Evolutionary conservation across 2,113 vertebrate genomes (phyloP).

Genomic region (Diadophis punctatus): DNA sequence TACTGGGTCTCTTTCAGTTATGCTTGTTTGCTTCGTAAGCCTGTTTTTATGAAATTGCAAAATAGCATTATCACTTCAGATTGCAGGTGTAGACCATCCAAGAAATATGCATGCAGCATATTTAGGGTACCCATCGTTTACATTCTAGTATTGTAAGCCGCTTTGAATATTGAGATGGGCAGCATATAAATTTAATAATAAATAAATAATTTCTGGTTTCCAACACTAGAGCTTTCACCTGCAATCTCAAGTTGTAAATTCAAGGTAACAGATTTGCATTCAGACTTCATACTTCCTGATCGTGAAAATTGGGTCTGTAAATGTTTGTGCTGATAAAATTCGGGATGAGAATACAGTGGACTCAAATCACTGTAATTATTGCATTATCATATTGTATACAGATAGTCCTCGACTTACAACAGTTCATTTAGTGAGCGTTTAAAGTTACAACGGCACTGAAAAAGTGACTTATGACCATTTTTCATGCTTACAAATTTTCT

Average conservation of each 20-base stretch:
- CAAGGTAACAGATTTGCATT: not conserved
- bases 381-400: not conserved
- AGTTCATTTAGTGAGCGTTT: too few relatives aligned
- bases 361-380: not conserved
- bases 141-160: not conserved
- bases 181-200: not conserved
- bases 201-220: not conserved
- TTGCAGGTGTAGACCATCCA: not conserved
- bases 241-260: not conserved
- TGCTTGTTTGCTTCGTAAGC: not conserved
- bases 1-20: not conserved
- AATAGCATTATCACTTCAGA: not conserved
- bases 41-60: not conserved
- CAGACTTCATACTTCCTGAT: not conserved
- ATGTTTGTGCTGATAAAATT: not conserved
- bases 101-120: not conserved
- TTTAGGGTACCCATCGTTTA: not conserved
- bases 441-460: too few relatives aligned
- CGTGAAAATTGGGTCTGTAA: not conserved
- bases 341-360: not conserved
- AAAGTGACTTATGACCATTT: too few relatives aligned
- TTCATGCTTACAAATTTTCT: too few relatives aligned
- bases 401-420: too few relatives aligned
- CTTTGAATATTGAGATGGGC: not conserved
- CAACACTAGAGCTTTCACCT: not conserved